phyloP scores from a whole-genome alignment of 2,888 invertebrate genomes.

The Ariolimax columbianus region DNA sequence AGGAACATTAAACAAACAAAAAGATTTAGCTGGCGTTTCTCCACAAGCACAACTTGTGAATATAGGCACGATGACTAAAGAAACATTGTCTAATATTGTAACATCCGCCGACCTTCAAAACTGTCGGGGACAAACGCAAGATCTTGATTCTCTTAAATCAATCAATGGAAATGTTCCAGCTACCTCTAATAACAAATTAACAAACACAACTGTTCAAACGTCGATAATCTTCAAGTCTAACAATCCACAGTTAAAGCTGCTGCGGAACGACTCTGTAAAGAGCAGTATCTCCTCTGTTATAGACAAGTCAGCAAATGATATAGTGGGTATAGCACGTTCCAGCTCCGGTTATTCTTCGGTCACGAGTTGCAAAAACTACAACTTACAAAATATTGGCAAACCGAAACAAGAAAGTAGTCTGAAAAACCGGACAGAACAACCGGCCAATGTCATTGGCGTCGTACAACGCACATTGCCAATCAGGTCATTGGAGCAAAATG shows the following conservation, averaged over 20 bases:
- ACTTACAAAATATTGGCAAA: not conserved
- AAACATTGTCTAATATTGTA: not conserved
- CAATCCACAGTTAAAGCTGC: not conserved
- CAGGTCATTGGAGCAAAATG: not conserved
- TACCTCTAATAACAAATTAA: not conserved
- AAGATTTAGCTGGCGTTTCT: not conserved
- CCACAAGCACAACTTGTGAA: too few relatives aligned
- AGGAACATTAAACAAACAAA: not conserved
- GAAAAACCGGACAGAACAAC: not conserved
- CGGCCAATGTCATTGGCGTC: not conserved
- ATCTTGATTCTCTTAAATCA: not conserved
- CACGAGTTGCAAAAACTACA: too few relatives aligned
- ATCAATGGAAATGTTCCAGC: too few relatives aligned
- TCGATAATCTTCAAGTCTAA: not conserved
- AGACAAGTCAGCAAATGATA: not conserved
- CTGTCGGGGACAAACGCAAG: not conserved
- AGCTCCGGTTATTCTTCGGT: not conserved
- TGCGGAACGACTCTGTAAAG: not conserved
- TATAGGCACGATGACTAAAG: not conserved
- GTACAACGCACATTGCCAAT: too few relatives aligned
- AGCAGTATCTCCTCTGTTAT: not conserved
- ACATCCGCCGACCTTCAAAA: too few relatives aligned
- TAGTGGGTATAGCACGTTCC: not conserved
- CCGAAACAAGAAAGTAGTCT: not conserved
- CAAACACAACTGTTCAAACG: not conserved